These are phyloP conservation scores for Peromyscus attwateri DNA, from an alignment of 2,797 vertebrate genomes.

Conservation along the genomic window DNA sequence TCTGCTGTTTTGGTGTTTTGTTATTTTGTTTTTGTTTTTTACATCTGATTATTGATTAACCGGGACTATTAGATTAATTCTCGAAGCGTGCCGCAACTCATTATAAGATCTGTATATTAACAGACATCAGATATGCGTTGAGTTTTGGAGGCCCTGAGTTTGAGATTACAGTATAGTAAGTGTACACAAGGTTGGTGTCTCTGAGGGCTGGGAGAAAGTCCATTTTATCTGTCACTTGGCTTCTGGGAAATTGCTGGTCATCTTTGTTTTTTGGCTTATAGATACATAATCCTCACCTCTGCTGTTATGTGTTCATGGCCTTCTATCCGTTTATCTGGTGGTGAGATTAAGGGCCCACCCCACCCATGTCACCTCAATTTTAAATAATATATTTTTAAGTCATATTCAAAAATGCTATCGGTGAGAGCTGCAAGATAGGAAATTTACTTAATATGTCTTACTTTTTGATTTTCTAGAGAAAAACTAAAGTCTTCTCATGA, in stretches of 20 bases:
- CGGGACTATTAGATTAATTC: constrained; percentile 15
- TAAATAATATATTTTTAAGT: background rate
- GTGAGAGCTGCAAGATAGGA: background rate
- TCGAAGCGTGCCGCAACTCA: constrained; percentile 23
- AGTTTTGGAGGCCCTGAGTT: background rate
- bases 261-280: background rate
- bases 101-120: background rate
- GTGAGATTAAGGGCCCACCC: background rate
- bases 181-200: background rate
- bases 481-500: background rate
- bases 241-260: background rate
- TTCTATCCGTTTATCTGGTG: background rate
- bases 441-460: background rate
- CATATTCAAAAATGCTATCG: background rate
- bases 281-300: background rate
- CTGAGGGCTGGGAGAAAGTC: background rate
- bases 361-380: background rate
- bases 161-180: background rate
- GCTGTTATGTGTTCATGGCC: background rate
- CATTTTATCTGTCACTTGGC: background rate
- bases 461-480: background rate
- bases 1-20: background rate
- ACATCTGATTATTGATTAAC: constrained; percentile 4
- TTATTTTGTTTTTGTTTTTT: background rate
- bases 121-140: background rate